phyloP scores from a whole-genome alignment of 2,888 invertebrate species.

The Ceratothoa steindachneri region DNA sequence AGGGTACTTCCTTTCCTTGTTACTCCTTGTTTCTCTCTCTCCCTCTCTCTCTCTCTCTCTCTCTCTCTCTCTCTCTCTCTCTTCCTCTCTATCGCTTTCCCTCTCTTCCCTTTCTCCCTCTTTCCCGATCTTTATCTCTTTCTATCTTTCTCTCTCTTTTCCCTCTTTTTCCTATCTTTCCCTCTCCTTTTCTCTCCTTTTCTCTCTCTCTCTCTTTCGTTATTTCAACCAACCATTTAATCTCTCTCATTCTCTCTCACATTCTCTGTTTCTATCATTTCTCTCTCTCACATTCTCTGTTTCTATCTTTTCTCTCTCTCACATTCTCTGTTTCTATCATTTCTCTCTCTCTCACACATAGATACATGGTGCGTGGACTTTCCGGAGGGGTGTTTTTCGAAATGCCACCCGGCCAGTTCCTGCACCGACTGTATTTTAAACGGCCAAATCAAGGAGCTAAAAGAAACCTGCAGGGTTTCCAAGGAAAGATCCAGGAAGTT shows the following conservation, averaged over 20 bases:
- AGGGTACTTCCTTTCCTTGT: too few species aligned
- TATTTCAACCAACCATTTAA: not conserved
- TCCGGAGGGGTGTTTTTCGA: too few species aligned
- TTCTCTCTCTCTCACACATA: slow-evolving; percentile 4
- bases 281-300: not conserved
- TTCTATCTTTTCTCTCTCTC: too few species aligned
- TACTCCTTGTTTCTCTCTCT: too few species aligned
- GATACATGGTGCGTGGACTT: too few species aligned
- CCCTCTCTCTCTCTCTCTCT: slow-evolving; percentile 11
- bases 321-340: too few species aligned
- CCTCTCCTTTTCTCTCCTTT: not conserved
- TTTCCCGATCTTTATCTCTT: not conserved
- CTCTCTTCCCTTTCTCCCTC: not conserved
- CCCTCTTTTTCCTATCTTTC: not conserved
- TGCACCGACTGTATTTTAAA: too few species aligned
- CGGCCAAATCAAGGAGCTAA: too few species aligned
- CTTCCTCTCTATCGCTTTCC: too few species aligned
- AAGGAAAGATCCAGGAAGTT: too few species aligned
- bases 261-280: not conserved
- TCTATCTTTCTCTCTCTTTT: not conserved
- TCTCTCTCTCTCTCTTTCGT: slow-evolving; percentile 18
- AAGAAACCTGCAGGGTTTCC: too few species aligned
- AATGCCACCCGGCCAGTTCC: too few species aligned
- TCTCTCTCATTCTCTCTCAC: slow-evolving; percentile 12
- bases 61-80: slow-evolving; percentile 4